Evolutionary conservation across 2,888 invertebrate species (phyloP).

Genomic region (Luperina nickerlii): DNA sequence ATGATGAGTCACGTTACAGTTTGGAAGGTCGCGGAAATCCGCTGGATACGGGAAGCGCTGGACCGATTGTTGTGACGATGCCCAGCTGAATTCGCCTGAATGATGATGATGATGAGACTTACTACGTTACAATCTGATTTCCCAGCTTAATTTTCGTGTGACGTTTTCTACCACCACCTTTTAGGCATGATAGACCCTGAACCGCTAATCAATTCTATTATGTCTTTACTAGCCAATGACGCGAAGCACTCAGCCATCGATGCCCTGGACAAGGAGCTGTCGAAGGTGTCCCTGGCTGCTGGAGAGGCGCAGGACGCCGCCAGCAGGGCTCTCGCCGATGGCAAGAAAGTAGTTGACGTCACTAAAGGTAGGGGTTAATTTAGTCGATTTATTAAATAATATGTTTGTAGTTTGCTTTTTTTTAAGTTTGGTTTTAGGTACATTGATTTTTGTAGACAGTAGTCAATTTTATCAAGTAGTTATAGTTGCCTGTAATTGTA

Average conservation of each 20-base stretch:
- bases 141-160: neutral
- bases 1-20: neutral
- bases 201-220: neutral
- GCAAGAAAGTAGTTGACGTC: slow-evolving; percentile 87
- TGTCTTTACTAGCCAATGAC: slow-evolving; percentile 76
- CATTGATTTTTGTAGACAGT: neutral
- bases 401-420: neutral
- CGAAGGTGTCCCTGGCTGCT: slow-evolving; percentile 86
- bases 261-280: slow-evolving; percentile 88
- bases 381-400: neutral
- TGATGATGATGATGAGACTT: neutral
- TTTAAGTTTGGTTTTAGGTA: neutral
- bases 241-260: slow-evolving; percentile 89
- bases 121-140: neutral
- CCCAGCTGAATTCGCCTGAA: neutral
- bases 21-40: neutral
- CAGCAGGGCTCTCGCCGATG: slow-evolving; percentile 85
- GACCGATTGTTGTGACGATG: neutral
- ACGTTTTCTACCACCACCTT: neutral
- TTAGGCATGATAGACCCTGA: neutral
- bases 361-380: slow-evolving; percentile 81
- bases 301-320: slow-evolving; percentile 87
- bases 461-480: neutral
- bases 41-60: neutral
- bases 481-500: slow-evolving; percentile 1